phyloP scores from a whole-genome alignment of 2,113 vertebrate genomes.

The Alouatta palliata region DNA sequence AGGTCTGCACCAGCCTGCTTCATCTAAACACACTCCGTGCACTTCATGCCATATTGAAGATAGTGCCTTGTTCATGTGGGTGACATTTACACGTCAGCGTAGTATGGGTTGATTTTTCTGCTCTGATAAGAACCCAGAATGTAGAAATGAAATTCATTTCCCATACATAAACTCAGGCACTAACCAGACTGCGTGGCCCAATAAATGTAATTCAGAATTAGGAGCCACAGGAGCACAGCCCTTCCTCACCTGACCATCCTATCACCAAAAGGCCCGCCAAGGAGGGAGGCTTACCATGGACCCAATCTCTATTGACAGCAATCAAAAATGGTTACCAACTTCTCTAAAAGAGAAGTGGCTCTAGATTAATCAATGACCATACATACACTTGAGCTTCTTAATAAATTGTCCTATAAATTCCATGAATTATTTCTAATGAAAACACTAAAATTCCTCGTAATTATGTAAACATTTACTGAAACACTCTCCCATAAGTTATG shows the following conservation, averaged over 20 bases:
- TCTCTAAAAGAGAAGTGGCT: neutral
- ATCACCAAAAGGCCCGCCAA: neutral
- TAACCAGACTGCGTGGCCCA: fast-evolving
- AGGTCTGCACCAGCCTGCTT: neutral
- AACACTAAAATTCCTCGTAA: neutral
- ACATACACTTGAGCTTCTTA: neutral
- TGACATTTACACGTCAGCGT: neutral
- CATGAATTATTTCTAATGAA: neutral
- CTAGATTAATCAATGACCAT: neutral
- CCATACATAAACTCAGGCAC: neutral
- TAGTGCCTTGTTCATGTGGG: fast-evolving
- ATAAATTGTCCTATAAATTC: neutral
- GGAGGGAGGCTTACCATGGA: neutral
- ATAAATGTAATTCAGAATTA: neutral
- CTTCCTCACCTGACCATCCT: neutral
- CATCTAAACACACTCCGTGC: neutral
- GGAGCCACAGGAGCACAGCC: fast-evolving
- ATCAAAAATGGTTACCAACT: neutral
- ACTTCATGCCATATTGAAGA: neutral
- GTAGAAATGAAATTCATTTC: neutral
- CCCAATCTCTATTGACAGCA: too few species aligned
- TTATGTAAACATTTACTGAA: neutral
- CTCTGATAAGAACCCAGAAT: neutral
- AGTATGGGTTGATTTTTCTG: neutral
- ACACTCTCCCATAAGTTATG: neutral